Evolutionary conservation across 2,888 invertebrate species (phyloP), one percentile per base, ranked within the genome.

Genomic region (Lucinisca nassula): DNA sequence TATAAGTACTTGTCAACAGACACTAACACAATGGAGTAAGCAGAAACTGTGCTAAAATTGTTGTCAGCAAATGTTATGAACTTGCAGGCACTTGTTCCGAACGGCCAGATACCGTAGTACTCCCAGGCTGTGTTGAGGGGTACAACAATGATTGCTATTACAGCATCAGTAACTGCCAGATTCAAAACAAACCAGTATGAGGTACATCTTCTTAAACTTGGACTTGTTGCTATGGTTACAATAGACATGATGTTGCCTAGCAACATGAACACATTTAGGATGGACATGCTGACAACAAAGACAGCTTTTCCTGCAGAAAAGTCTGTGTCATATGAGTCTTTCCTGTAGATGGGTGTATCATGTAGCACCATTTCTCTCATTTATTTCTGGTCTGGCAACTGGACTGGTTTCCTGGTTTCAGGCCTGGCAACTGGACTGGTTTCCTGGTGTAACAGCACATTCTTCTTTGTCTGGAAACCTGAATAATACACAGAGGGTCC

Each of bases 161-260:
- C 37, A 37, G 92, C 55, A 67, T 93, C 93, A 14, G 90, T 87
- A 30, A 92, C 75, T 2, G 93, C 92, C 35, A 93, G 81, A 58
- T 92, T 92, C 40, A 93, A 77, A 32, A 93, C 93, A 87, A 92
- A 88, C 90, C 90, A 92, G 87, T 93, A 93, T 38, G 92, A 93
- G 0, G 87, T 88, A 40, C 85, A 76, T 32, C 82, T 74, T 1
- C 91, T 81, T 55, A 93, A 80, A 51, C 55, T 83, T 10, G 27
- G 72, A 35, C 87, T 91, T n/a, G 70, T 70, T 27, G 84, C 49
- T n/a, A 93, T 93, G 17, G 92, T 92, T 27, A 89, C 77, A n/a
- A 92, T 92, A 12, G 93, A 93, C 14, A 92, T 30, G 1, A 72
- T 78, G 79, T 93, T 93, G 30, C 92, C 92, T 21, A 91, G 58